These are phyloP conservation scores for Brienomyrus brachyistius DNA, from an alignment of 2,113 vertebrate species.

Conservation along the genomic window DNA sequence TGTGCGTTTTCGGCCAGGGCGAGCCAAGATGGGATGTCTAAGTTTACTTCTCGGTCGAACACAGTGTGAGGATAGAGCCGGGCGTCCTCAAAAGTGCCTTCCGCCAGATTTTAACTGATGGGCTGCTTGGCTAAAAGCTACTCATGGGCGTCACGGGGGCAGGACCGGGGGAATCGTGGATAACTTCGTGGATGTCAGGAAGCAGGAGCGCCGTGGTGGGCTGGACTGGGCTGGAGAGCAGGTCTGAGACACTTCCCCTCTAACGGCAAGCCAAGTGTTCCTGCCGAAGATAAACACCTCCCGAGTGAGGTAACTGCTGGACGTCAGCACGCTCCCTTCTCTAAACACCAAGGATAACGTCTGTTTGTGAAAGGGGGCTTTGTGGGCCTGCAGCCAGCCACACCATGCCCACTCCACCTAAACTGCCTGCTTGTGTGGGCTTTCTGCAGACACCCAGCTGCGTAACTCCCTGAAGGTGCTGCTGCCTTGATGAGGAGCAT, in stretches of 20 bases:
- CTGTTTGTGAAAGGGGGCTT: not conserved
- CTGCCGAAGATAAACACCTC: not conserved
- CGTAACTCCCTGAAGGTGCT: not conserved
- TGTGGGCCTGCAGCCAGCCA: not conserved
- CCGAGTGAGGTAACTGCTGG: not conserved
- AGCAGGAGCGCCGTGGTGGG: not conserved
- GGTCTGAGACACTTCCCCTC: not conserved
- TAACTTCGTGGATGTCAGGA: not conserved
- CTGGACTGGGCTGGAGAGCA: not conserved
- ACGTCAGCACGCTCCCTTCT: not conserved
- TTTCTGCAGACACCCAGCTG: not conserved
- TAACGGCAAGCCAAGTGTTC: not conserved
- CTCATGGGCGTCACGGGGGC: not conserved
- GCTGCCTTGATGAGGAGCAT: not conserved
- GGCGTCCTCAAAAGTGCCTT: not conserved
- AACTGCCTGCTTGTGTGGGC: not conserved
- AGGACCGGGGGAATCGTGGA: not conserved
- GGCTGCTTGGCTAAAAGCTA: not conserved
- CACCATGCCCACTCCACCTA: not conserved
- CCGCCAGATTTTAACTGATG: not conserved
- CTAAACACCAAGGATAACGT: not conserved
- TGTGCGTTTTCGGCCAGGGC: not conserved
- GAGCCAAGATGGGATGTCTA: not conserved
- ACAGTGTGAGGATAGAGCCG: not conserved
- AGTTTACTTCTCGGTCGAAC: not conserved